Evolutionary conservation across 2,888 invertebrate genomes (phyloP), one percentile per base, ranked within the genome.

Genomic region (Mimachlamys varia): DNA sequence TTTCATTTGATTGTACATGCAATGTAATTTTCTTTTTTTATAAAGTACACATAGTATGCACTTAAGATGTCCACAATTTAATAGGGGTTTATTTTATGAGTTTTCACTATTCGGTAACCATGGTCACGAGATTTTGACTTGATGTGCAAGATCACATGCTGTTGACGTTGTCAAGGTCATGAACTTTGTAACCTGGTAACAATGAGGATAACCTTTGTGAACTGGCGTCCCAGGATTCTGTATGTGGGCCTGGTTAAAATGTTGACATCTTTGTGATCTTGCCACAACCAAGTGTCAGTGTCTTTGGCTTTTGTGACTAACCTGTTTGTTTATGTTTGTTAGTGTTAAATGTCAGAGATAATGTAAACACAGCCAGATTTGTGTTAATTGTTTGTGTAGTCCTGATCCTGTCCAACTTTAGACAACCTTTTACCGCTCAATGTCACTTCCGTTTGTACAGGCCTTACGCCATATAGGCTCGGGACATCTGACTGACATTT

Each of bases 1-100:
- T 76, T 58, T 76, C 76, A 76, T 76, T 76, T 76, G 10, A 76
- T 76, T 76, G 76, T 76, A 33, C 76, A 27, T 76, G 76, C 76
- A 76, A 76, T 76, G 76, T 76, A 76, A n/a, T n/a, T n/a, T 76
- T 76, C 44, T 44, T 76, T 76, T 27, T 76, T 4, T 33, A 76
- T 76, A 27, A 76, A 76, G 33, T 76, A 33, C 27, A 76, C 76
- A 76, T 76, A 27, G 76, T 76, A 76, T 76, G 76, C 76, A 76
- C 76, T 76, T 76, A 19, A 76, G 17, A 76, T 76, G 27, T 76
- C 76, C 76, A 76, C 33, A 76, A 10, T 19, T 76, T 33, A 27
- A 27, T 27, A 33, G 13, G 17, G 33, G 12, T 76, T 76, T 76
- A 33, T 76, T 76, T 76, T 76, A 76, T 53, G 19, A 53, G 53